Percentiles rank a stretch among this genome's conserved stretches.
These are phyloP conservation scores for Caenorhabditis virilis DNA, from an alignment of 2,888 invertebrate species.

Conservation along the genomic window DNA sequence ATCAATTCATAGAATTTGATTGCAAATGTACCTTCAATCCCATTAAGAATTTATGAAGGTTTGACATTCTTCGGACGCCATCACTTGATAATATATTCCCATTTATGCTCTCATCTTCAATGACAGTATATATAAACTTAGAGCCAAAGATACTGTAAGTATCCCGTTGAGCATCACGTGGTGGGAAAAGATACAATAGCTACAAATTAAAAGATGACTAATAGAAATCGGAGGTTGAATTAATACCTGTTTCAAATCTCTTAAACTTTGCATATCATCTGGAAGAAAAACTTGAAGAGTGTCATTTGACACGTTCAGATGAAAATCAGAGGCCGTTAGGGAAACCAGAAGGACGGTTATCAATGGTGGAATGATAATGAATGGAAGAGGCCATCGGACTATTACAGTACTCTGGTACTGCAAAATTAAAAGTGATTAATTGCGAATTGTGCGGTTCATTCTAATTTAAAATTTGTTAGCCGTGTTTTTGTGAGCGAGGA, in stretches of 20 bases:
- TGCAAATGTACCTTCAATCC: slow-evolving; percentile 12
- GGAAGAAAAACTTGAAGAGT: slow-evolving; percentile 65
- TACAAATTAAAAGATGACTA: slow-evolving; percentile 6
- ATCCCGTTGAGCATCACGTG: slow-evolving; percentile 62
- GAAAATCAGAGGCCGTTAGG: slow-evolving; percentile 40
- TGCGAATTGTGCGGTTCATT: too few species aligned
- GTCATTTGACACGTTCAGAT: slow-evolving; percentile 50
- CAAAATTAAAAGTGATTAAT: slow-evolving; percentile 23
- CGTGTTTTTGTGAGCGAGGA: too few species aligned
- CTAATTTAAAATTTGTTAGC: too few species aligned
- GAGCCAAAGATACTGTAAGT: slow-evolving; percentile 64
- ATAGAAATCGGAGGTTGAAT: slow-evolving; percentile 3
- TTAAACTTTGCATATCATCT: slow-evolving; percentile 62
- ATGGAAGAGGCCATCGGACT: slow-evolving; percentile 64
- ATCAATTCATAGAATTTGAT: background rate
- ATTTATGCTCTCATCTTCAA: slow-evolving; percentile 42
- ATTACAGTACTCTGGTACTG: slow-evolving; percentile 63
- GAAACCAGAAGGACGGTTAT: slow-evolving; percentile 46
- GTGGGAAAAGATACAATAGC: slow-evolving; percentile 60
- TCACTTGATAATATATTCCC: slow-evolving; percentile 48
- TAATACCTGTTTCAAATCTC: slow-evolving; percentile 51
- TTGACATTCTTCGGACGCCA: slow-evolving; percentile 41
- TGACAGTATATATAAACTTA: slow-evolving; percentile 63
- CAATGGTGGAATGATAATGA: slow-evolving; percentile 58
- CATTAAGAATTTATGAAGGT: slow-evolving; percentile 47